phyloP scores from a whole-genome alignment of 1,140 invertebrate species.

The Meloidogyne hapla region DNA sequence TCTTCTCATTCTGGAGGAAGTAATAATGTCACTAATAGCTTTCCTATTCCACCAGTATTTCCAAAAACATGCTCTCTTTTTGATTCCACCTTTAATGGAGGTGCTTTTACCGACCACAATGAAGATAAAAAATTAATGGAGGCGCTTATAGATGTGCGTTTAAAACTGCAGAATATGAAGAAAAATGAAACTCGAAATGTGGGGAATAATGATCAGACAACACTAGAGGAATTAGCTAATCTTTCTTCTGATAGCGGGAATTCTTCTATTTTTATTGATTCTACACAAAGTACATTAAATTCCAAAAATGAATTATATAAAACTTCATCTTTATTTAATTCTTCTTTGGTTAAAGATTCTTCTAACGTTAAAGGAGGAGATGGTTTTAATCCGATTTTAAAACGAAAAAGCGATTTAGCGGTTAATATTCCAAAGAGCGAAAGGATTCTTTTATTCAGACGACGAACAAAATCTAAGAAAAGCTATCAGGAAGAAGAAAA shows the following conservation, averaged over 20 bases:
- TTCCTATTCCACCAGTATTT: slow-evolving; percentile 35
- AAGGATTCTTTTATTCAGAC: slow-evolving; percentile 14
- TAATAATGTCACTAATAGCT: background rate
- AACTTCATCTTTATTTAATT: background rate
- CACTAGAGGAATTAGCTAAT: background rate
- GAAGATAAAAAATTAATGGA: slow-evolving; percentile 34
- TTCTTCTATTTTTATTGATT: slow-evolving; percentile 17
- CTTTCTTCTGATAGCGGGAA: slow-evolving; percentile 26
- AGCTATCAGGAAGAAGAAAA: slow-evolving; percentile 14
- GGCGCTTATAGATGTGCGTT: slow-evolving; percentile 10
- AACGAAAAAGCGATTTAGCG: background rate
- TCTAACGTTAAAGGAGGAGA: background rate
- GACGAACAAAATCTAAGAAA: slow-evolving; percentile 23
- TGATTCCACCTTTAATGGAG: slow-evolving; percentile 33
- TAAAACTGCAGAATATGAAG: background rate
- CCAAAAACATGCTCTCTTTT: slow-evolving; percentile 38
- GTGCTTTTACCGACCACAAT: slow-evolving; percentile 22
- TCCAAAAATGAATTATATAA: background rate
- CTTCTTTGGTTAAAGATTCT: background rate
- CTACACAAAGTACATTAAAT: background rate
- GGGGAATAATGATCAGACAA: background rate
- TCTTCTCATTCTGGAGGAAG: background rate
- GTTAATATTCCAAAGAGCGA: slow-evolving; percentile 13
- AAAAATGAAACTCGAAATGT: background rate
- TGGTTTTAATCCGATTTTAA: background rate